A percentile compares a stretch with the other conserved stretches of the same genome.
Evolutionary conservation across 2,888 invertebrate species (phyloP).

Genomic region (Terebella lapidaria): DNA sequence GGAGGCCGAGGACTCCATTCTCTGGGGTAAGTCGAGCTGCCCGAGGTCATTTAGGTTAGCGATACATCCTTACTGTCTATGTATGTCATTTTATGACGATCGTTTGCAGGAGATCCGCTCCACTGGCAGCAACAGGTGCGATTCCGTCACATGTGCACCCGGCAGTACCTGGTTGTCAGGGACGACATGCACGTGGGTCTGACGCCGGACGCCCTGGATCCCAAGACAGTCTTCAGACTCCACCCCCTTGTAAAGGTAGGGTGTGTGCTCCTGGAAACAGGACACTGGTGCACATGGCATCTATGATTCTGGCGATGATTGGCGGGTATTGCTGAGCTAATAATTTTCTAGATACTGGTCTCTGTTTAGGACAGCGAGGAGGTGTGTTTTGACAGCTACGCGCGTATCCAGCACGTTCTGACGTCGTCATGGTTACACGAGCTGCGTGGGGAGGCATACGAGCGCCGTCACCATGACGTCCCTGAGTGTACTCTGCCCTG

Average conservation of each 20-base stretch:
- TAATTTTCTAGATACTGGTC: neutral
- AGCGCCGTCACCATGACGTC: no score
- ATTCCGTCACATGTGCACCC: slow-evolving; percentile 51
- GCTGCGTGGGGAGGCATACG: slow-evolving; percentile 23
- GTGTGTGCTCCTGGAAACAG: neutral
- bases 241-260: slow-evolving; percentile 51
- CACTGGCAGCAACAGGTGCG: slow-evolving; percentile 53
- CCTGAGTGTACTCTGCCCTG: neutral
- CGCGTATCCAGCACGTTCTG: slow-evolving; percentile 26
- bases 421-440: slow-evolving; percentile 27
- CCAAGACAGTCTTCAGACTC: slow-evolving; percentile 36
- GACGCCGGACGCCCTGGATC: slow-evolving; percentile 28
- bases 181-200: slow-evolving; percentile 41
- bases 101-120: slow-evolving; percentile 18
- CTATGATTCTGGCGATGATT: no score
- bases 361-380: slow-evolving; percentile 11
- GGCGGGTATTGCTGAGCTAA: no score
- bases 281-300: neutral
- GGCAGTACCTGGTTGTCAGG: slow-evolving; percentile 49
- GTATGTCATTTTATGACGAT: neutral
- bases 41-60: neutral
- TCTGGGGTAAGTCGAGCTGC: slow-evolving; percentile 18
- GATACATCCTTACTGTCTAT: neutral
- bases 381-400: slow-evolving; percentile 24
- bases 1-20: slow-evolving; percentile 29